phyloP scores from a whole-genome alignment of 2,888 invertebrate genomes.

The Lasioglossum zephyrum region DNA sequence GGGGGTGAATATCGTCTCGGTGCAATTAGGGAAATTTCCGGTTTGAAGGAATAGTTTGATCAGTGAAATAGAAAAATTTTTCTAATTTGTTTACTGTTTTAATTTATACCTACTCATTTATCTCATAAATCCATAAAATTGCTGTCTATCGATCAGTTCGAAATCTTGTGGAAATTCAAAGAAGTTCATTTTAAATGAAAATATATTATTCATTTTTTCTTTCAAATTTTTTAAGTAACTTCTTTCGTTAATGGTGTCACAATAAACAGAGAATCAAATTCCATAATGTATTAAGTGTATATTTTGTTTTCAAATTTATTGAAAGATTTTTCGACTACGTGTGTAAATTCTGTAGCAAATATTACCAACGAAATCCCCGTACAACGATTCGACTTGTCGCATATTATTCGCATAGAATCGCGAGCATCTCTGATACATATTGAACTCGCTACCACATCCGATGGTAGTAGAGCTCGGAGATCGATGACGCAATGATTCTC shows the following conservation, averaged over 20 bases:
- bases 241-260: background rate
- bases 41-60: background rate
- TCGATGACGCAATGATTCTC: conserved; percentile 24
- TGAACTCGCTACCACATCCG: too few relatives aligned
- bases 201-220: too few relatives aligned
- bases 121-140: too few relatives aligned
- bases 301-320: background rate
- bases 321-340: background rate
- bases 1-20: background rate
- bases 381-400: background rate
- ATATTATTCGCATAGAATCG: background rate
- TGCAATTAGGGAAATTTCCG: background rate
- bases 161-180: background rate
- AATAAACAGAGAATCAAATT: background rate
- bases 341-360: background rate
- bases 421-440: background rate
- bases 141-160: background rate
- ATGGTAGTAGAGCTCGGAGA: background rate
- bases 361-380: background rate
- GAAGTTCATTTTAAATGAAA: background rate
- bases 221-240: background rate
- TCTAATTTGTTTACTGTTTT: too few relatives aligned
- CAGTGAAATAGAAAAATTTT: too few relatives aligned
- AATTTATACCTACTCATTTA: too few relatives aligned
- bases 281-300: background rate